Base-by-base conservation (phyloP, 1,140 invertebrate species). In the Scaptomyza hsui region DNA sequence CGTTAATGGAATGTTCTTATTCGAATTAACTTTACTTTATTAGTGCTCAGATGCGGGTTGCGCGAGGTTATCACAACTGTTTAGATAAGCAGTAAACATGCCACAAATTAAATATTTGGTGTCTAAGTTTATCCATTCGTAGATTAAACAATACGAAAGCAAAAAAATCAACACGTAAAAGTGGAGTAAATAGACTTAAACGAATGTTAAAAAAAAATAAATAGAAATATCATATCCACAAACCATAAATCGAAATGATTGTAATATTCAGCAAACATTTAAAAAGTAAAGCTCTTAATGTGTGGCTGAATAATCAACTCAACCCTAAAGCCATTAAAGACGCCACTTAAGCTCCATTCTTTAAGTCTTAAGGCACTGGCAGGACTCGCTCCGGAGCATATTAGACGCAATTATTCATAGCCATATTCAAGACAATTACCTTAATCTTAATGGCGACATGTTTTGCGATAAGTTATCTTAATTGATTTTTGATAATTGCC, bases 401-500 rank as follows among this genome's bases (percentile, higher is more conserved):
- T 16, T 13, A 45, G 39, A 35, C 15, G 47, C 69, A 67, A 72
- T 72, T 72, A 72, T 67, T 72, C 48, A 52, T 52, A 53, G 45
- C 55, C 53, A 59, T 77, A 77, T 77, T 75, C 62, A 53, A 72
- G 61, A 78, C 72, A 82, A 82, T 82, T 88, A 74, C 44, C 59
- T 72, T 78, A 72, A 69, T 55, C 64, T 59, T 88, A 88, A 81
- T 88, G 59, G 78, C 79, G 61, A 75, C 75, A 71, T 53, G 48
- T 39, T 53, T 48, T 15, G 26, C 45, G 82, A 88, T 88, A 72
- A 82, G 48, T 6, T 88, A 88, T 88, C 82, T 88, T 82, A 82
- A 82, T 88, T 82, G 82, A 75, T 73, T 71, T 70, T 59, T 71
- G 75, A 86, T 88, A 88, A 82, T 88, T 80, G 51, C 48, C 44